These are phyloP conservation scores for Crocallis elinguaria DNA, from an alignment of 2,888 invertebrate genomes.

Conservation along the genomic window DNA sequence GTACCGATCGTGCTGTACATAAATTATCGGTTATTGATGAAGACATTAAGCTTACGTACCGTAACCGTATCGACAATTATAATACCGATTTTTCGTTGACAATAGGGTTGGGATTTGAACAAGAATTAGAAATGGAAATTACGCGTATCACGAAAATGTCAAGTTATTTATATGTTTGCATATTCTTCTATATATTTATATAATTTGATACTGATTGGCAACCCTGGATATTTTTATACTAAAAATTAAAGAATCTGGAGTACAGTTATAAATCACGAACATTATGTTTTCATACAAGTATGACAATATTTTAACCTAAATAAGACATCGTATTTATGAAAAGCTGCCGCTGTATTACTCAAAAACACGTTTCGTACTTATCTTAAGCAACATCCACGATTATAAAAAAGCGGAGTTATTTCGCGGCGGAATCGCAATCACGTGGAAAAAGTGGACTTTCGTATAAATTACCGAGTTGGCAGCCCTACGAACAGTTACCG, in stretches of 20 bases:
- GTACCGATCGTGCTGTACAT: slow-evolving; percentile 82
- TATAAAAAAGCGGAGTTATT: slow-evolving; percentile 25
- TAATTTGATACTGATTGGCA: too few species aligned
- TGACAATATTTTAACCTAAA: not conserved
- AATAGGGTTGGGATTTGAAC: slow-evolving; percentile 1
- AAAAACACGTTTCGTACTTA: slow-evolving; percentile 10
- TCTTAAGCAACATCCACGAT: slow-evolving; percentile 12
- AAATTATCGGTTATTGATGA: slow-evolving; percentile 85
- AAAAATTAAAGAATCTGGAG: too few species aligned
- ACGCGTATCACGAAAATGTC: not conserved
- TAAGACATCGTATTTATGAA: slow-evolving; percentile 9
- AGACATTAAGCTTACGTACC: slow-evolving; percentile 80
- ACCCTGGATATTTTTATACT: too few species aligned
- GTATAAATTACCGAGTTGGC: slow-evolving; percentile 30
- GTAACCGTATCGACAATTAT: slow-evolving; percentile 67
- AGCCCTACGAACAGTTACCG: slow-evolving; percentile 37
- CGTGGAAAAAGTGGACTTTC: slow-evolving; percentile 28
- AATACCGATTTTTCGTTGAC: slow-evolving; percentile 52
- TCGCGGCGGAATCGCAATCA: slow-evolving; percentile 21
- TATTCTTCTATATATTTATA: too few species aligned
- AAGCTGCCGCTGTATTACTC: not conserved
- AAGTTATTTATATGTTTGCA: not conserved
- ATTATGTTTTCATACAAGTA: not conserved
- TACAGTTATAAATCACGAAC: not conserved
- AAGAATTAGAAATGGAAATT: not conserved